Evolutionary conservation across 2,797 vertebrate species (phyloP), one percentile per base, ranked within the genome.

Genomic region (Galago senegalensis): DNA sequence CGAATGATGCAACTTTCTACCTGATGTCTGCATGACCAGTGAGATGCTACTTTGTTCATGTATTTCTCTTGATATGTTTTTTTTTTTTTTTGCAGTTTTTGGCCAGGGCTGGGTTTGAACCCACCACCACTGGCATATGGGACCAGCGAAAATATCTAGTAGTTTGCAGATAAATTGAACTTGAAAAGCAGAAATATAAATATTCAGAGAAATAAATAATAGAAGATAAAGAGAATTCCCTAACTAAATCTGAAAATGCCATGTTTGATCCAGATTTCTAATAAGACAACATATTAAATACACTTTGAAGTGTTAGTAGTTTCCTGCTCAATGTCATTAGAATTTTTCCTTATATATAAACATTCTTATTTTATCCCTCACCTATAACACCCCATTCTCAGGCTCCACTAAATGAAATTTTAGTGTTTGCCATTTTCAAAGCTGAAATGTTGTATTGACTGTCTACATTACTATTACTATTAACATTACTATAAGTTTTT

Each of bases 371-470:
- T 94, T 84, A 60, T 93, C 63, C 37, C 18, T 93, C 61, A 46
- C 72, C 58, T 87, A 63, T 11, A 79, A 23, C 34, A 37, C 27
- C 7, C 73, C 27, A 40, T 85, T 90, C 81, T 40, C 91, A 67
- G 56, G 31, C 11, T 97, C 20, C 94, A n/a, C 2, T 76, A 73
- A 81, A 89, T 93, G 93, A 65, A 92, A 1, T 91, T 96, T 96
- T 84, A 21, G 2, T 76, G 18, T 0, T 67, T 79, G 43, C 77
- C 43, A 96, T 97, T 96, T 95, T 91, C 83, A 63, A 7, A 75
- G 94, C 27, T 80, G 17, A 92, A 34, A 77, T 97, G 2, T 93
- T 97, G 97, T 92, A 86, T 31, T 96, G 82, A 37, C 81, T 60
- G 65, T 63, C 12, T 27, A 72, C 89, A 53, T 53, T 16, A 16